Base-by-base conservation (phyloP, 1,140 invertebrate genomes). In the Olivierus martensii region DNA sequence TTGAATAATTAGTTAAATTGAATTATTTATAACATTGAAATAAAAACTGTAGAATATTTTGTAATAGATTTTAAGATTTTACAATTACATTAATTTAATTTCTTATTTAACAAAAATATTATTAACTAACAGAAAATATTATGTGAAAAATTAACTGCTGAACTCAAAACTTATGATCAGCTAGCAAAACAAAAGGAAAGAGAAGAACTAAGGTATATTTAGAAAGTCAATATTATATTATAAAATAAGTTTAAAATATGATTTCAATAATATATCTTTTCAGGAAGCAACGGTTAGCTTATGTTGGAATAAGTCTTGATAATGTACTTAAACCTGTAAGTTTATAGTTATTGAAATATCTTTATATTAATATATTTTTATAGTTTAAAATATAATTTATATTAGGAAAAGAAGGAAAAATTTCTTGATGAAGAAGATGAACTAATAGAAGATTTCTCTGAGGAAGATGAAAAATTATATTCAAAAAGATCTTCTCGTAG, bases 221-320 rank as follows among this genome's bases (percentile, higher is more conserved):
- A 6, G 4, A 28, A 6, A 1, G 28, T 28, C 4, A 4, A 6
- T 28, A 28, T 28, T 6, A 28, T 9, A 28, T 28, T 28, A 28
- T 6, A 6, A 9, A 28, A 28, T 28, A 28, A 28, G 4, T 28
- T 28, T 28, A 28, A 28, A 28, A 28, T 28, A 28, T 9, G 4
- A 28, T 28, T 28, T 28, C 4, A 28, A 28, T 28, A 6, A 6
- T 28, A 28, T 12, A 34, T 42, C 38, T 36, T 52, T 62, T 3
- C 55, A 70, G 69, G 56, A 78, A 81, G 60, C 80, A 87, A 61
- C 67, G 83, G 49, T 65, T 86, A 12, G 81, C 80, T 0, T 84
- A 79, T 67, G 82, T 86, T 43, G 82, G 79, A 19, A 84, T 85
- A 49, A 84, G 79, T 66, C 66, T 87, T 15, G 79, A 83, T 55